phyloP scores from a whole-genome alignment of 2,888 invertebrate genomes.

The Eretmocerus hayati region DNA sequence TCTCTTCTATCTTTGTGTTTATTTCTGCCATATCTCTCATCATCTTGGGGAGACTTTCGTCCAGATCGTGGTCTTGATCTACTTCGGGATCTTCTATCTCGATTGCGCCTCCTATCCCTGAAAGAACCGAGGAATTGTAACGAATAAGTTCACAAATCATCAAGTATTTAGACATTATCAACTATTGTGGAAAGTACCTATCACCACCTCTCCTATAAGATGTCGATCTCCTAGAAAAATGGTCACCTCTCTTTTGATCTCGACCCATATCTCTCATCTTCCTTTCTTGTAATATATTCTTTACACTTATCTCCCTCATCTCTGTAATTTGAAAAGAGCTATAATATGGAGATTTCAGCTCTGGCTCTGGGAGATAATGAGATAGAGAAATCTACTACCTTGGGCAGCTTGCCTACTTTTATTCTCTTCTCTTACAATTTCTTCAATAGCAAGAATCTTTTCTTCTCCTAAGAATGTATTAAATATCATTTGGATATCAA shows the following conservation, averaged over 20 bases:
- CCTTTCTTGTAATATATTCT: conserved; percentile 21
- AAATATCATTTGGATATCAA: background rate
- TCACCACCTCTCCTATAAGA: conserved; percentile 19
- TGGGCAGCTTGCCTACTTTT: conserved; percentile 33
- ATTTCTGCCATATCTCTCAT: conserved; percentile 18
- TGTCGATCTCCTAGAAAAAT: conserved; percentile 12
- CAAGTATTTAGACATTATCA: no score
- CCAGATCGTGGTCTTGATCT: conserved; percentile 19
- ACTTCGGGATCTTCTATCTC: conserved; percentile 21
- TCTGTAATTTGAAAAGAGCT: conserved; percentile 14
- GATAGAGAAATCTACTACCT: conserved; percentile 18
- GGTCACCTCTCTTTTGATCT: conserved; percentile 26
- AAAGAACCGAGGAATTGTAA: background rate
- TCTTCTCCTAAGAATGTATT: conserved; percentile 31
- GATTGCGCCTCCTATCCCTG: conserved; percentile 16
- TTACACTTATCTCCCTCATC: conserved; percentile 11
- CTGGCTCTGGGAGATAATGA: no score
- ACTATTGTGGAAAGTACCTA: conserved; percentile 2
- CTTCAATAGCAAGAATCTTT: conserved; percentile 43
- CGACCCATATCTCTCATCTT: conserved; percentile 28
- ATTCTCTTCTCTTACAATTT: conserved; percentile 42
- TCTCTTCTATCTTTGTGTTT: conserved; percentile 23
- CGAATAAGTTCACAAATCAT: background rate
- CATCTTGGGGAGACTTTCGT: conserved; percentile 18
- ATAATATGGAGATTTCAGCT: no score